These are phyloP conservation scores for Hirtodrosophila histrioides DNA, from an alignment of 2,888 invertebrate species.

Conservation along the genomic window DNA sequence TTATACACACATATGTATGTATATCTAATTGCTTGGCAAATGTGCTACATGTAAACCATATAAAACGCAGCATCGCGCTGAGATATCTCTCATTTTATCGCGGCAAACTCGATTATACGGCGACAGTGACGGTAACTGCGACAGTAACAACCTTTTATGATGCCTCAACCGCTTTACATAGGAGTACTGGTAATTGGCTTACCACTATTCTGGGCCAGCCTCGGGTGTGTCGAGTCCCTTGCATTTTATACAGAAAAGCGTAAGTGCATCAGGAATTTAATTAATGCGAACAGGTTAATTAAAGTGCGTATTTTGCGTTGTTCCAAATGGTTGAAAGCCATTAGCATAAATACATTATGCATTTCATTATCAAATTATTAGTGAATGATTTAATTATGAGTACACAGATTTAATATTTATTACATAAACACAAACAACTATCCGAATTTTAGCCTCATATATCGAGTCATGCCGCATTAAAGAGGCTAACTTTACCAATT, in stretches of 20 bases:
- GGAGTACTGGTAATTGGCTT: constrained; percentile 48
- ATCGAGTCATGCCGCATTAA: constrained; percentile 88
- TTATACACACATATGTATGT: background rate
- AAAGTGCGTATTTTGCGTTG: constrained; percentile 9
- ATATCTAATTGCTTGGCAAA: background rate
- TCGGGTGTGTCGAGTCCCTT: constrained; percentile 33
- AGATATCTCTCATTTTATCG: constrained; percentile 57
- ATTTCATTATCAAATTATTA: constrained; percentile 1
- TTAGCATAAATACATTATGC: constrained; percentile 25
- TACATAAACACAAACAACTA: too few species aligned
- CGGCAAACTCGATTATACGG: constrained; percentile 52
- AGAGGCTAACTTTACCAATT: constrained; percentile 88
- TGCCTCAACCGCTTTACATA: constrained; percentile 17
- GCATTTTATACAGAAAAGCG: constrained; percentile 67
- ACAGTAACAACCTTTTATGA: constrained; percentile 38
- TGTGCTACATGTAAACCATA: constrained; percentile 39
- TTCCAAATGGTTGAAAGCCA: background rate
- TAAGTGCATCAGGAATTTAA: constrained; percentile 52
- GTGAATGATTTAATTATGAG: constrained; percentile 7
- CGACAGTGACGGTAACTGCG: constrained; percentile 38
- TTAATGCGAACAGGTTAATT: constrained; percentile 29
- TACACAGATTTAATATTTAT: background rate
- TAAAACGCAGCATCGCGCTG: constrained; percentile 49
- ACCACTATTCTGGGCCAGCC: constrained; percentile 18
- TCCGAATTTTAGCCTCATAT: constrained; percentile 86